Base-by-base conservation (phyloP, 2,888 invertebrate species). In the Dolomedes plantarius region DNA sequence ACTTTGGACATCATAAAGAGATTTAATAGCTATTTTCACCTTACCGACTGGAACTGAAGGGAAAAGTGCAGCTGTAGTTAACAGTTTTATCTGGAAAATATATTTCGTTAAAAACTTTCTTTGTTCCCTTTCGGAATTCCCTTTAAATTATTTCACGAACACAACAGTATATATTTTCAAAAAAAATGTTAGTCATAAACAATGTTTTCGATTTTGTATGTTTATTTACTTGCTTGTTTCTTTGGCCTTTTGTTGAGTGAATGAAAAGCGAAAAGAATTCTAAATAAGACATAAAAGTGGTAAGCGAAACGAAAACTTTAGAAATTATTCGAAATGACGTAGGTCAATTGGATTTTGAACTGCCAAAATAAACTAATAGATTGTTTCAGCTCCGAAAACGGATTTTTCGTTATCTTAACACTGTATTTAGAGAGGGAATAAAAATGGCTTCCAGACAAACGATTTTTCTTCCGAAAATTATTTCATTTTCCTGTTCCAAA, bases 341-440 rank as follows among this genome's bases (percentile, higher is more conserved):
- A 56, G 56, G 19, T 23, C 56, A 56, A 56, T 56, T 56, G 23
- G 56, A 56, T 56, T 56, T 56, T 23, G 23, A 56, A 56, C 56
- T 23, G 1, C 23, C 5, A 56, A 56, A 56, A 56, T 56, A 56
- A 56, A 56, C 23, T 56, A 56, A 56, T 56, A 56, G 36, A 36
- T 36, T 36, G 36, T 36, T 36, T 36, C 9, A 5, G 9, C 36
- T 36, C 36, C n/a, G 6, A 9, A 7, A 36, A 36, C 36, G 9
- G 36, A 36, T 36, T 36, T 36, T 36, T 36, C 36, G 9, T 9
- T 36, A 36, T 36, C 36, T 9, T 36, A 36, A 36, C 36, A 7
- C 9, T 36, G 36, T 36, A 36, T 36, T n/a, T 36, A 36, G 36
- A 9, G 9, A 36, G 36, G 36, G 36, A 36, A 7, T 5, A 36